Conservation (phyloP, 2,113 vertebrate genomes). For the Sturnira hondurensis region DNA sequence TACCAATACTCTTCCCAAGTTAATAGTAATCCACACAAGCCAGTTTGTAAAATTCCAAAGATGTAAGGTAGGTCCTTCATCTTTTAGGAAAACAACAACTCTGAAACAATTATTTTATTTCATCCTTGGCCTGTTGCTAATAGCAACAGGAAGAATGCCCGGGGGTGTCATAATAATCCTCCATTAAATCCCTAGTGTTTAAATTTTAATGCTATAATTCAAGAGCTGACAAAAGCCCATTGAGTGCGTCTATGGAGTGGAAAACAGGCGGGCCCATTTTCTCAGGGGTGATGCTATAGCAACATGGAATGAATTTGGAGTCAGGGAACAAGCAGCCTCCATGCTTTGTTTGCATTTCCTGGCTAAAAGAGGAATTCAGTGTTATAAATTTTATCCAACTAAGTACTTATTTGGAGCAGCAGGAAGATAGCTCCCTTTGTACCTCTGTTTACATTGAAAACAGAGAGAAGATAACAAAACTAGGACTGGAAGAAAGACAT, state of each 20-base stretch:
- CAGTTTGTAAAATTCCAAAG: slow-evolving; percentile 34
- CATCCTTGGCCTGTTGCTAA: slow-evolving; percentile 80
- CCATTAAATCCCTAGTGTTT: slow-evolving; percentile 87
- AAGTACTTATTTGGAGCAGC: slow-evolving; percentile 76
- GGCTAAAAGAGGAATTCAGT: slow-evolving; percentile 81
- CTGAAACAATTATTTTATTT: slow-evolving; percentile 76
- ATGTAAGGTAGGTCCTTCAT: slow-evolving; percentile 57
- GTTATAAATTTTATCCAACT: slow-evolving; percentile 82
- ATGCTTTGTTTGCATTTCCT: slow-evolving; percentile 86
- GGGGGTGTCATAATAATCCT: slow-evolving; percentile 88
- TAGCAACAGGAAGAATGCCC: slow-evolving; percentile 83
- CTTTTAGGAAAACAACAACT: slow-evolving; percentile 70
- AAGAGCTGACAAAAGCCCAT: slow-evolving; percentile 88
- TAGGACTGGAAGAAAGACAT: slow-evolving; percentile 59
- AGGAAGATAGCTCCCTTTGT: slow-evolving; percentile 66
- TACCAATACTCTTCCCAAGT: not conserved
- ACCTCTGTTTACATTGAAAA: slow-evolving; percentile 59
- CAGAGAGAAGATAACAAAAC: slow-evolving; percentile 70
- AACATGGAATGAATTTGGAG: slow-evolving; percentile 88
- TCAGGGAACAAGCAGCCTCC: slow-evolving; percentile 84
- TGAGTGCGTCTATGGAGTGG: slow-evolving; percentile 81
- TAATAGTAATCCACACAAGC: not conserved
- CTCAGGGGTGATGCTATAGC: slow-evolving; percentile 89
- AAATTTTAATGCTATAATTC: slow-evolving; percentile 91
- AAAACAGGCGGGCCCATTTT: slow-evolving; percentile 82